Evolutionary conservation across 2,113 vertebrate genomes (phyloP).

Genomic region (Trichechus manatus): DNA sequence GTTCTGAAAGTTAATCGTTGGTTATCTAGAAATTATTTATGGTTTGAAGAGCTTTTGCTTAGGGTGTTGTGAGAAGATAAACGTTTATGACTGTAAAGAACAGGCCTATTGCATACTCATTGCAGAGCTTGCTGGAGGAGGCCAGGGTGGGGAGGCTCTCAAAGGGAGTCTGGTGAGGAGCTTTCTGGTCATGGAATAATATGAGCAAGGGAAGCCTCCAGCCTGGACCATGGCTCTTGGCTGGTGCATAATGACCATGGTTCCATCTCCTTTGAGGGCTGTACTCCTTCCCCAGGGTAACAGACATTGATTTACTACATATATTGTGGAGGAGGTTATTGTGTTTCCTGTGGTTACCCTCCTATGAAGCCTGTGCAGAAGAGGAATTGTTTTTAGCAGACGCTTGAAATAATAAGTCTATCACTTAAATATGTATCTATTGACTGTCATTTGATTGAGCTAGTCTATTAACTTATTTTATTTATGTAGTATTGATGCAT

Average conservation of each 20-base stretch:
- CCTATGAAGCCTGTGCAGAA: not conserved
- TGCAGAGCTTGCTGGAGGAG: not conserved
- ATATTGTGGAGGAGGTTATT: constrained; percentile 4
- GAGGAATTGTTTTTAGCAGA: not conserved
- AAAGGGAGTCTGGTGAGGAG: not conserved
- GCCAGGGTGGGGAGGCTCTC: not conserved
- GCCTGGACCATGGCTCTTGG: not conserved
- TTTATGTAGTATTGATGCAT: constrained; percentile 3
- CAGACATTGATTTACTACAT: not conserved
- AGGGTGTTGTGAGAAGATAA: not conserved
- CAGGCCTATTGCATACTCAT: not conserved
- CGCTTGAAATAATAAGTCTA: not conserved
- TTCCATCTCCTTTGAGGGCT: not conserved
- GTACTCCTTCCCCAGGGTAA: not conserved
- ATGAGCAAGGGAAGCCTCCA: not conserved
- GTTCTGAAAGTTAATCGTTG: constrained; percentile 35
- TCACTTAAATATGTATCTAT: not conserved
- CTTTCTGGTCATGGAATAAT: not conserved
- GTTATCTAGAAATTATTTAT: constrained; percentile 2
- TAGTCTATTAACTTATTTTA: not conserved
- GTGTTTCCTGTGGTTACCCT: constrained; percentile 11
- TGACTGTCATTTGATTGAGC: not conserved
- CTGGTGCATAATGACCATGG: not conserved
- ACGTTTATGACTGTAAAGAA: not conserved
- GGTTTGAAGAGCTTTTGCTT: not conserved